A percentile compares a stretch with the other conserved stretches of the same genome.
Conservation (phyloP, 2,888 invertebrate genomes). For the Hartigia nigra region DNA sequence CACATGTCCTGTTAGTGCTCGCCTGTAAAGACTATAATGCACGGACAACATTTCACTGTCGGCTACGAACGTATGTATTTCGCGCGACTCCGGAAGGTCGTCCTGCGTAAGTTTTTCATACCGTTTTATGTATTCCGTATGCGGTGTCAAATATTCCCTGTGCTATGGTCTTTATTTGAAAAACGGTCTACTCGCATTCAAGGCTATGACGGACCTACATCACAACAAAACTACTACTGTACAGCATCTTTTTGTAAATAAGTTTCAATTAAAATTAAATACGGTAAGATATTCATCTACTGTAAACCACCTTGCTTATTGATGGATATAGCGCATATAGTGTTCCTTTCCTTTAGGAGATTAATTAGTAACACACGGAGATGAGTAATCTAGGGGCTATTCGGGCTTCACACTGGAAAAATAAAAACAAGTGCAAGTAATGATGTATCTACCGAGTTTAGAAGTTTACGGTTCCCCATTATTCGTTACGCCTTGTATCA, state of each 20-base stretch:
- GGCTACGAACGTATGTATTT: neutral
- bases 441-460: neutral
- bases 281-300: constrained; percentile 45
- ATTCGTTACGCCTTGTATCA: neutral
- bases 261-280: constrained; percentile 45
- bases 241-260: constrained; percentile 51
- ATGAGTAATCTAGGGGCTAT: constrained; percentile 22
- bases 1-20: constrained; percentile 22
- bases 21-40: constrained; percentile 46
- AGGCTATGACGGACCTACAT: constrained; percentile 52
- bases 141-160: constrained; percentile 26
- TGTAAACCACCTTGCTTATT: constrained; percentile 52
- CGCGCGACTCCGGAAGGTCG: neutral
- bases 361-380: constrained; percentile 23
- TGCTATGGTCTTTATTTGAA: constrained; percentile 42
- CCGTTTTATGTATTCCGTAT: neutral
- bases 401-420: constrained; percentile 18
- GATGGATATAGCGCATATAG: constrained; percentile 55
- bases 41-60: constrained; percentile 23
- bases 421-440: neutral
- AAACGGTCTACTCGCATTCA: constrained; percentile 47
- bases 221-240: constrained; percentile 36
- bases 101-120: neutral
- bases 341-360: constrained; percentile 54
- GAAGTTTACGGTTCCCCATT: neutral